Conservation (phyloP, 2,113 vertebrate species). For the Seriola aureovittata region DNA sequence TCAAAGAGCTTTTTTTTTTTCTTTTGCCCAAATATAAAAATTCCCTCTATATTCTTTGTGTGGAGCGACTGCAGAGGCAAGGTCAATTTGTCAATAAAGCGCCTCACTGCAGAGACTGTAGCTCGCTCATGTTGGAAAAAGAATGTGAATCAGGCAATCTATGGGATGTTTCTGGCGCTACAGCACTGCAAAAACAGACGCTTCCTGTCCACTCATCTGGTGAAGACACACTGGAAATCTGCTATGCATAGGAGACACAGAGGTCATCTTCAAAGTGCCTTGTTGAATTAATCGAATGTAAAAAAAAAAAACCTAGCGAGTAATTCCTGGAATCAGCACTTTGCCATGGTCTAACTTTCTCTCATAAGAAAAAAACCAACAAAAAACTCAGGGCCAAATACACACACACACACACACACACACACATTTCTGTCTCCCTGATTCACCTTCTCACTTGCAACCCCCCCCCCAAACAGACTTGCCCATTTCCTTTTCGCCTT, state of each 20-base stretch:
- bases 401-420: not conserved
- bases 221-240: constrained; percentile 58
- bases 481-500: constrained; percentile 58
- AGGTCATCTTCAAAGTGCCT: constrained; percentile 73
- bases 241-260: constrained; percentile 61
- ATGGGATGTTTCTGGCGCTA: constrained; percentile 37
- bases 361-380: not conserved
- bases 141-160: constrained; percentile 34
- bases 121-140: constrained; percentile 25
- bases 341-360: constrained; percentile 58
- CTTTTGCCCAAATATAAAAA: constrained; percentile 1
- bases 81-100: constrained; percentile 71
- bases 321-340: constrained; percentile 77
- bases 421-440: not conserved
- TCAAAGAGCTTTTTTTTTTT: constrained; percentile 30
- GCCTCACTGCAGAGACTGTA: constrained; percentile 54
- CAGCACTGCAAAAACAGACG: constrained; percentile 59
- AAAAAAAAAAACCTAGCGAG: constrained; percentile 57
- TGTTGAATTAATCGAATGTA: constrained; percentile 79
- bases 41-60: constrained; percentile 42
- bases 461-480: constrained; percentile 34
- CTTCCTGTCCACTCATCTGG: constrained; percentile 48
- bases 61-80: constrained; percentile 58
- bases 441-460: constrained; percentile 48
- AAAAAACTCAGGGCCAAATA: too few relatives aligned